Conservation (phyloP, 2,888 invertebrate genomes). For the Hartigia nigra region DNA sequence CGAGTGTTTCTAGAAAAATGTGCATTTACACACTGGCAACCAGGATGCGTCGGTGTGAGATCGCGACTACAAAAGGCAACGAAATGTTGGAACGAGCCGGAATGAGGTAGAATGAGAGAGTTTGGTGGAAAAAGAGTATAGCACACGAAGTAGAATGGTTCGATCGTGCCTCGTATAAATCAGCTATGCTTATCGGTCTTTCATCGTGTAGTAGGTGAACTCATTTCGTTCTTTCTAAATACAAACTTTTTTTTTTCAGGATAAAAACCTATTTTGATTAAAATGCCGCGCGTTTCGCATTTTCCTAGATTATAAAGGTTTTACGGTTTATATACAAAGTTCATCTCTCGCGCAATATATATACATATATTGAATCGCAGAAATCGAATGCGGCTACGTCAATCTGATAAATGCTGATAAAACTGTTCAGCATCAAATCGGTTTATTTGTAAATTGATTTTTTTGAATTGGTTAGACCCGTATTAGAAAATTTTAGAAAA, state of each 20-base stretch:
- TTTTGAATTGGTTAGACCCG: no score
- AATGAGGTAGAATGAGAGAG: background rate
- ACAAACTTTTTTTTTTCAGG: constrained; percentile 56
- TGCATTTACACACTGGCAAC: background rate
- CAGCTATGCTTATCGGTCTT: constrained; percentile 66
- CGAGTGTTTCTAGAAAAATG: background rate
- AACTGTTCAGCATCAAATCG: background rate
- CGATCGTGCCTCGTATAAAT: constrained; percentile 61
- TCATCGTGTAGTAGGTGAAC: constrained; percentile 64
- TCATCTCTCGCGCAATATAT: background rate
- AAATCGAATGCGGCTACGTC: background rate
- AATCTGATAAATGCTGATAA: background rate
- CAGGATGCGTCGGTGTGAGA: background rate
- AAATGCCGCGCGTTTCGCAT: constrained; percentile 63
- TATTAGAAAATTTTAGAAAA: background rate
- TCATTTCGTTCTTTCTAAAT: constrained; percentile 66
- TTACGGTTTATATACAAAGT: background rate
- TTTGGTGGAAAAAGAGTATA: background rate
- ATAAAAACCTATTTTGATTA: constrained; percentile 65
- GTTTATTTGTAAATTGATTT: no score
- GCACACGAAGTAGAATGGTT: constrained; percentile 21
- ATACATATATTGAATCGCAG: background rate
- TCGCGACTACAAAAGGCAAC: constrained; percentile 31
- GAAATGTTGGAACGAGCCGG: constrained; percentile 38
- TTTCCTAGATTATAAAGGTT: constrained; percentile 61